Evolutionary conservation across 2,797 vertebrate genomes (phyloP), one percentile per base, ranked within the genome.

Genomic region (Acipenser ruthenus): DNA sequence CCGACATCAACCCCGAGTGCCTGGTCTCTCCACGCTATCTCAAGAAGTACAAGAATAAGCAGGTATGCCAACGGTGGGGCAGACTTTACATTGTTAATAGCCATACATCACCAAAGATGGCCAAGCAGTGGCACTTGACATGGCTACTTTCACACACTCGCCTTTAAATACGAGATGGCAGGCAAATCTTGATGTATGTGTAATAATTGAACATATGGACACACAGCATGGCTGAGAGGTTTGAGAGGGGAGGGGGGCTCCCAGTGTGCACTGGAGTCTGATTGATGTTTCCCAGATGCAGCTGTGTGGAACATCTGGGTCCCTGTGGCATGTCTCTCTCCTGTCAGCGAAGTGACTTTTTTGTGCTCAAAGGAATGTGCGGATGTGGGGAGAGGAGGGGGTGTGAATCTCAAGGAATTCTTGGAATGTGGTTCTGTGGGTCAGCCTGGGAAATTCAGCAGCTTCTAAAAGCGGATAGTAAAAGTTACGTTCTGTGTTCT

Each of bases 1-100:
- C 93, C 0, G 97, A 99, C 73, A 96, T 99, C 70, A 99, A 96
- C 72, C 93, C 97, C 0, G 97, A 99, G 71, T 98, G 96, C 63
- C 86, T 99, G 78, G 97, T 99, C 56, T 99, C 96, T 0, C 97
- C 97, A 1, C 93, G 97, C 58, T 99, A 98, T 67, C 90, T 98
- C 71, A 99, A 98, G 76, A 99, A 99, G 69, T 99, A 98, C 82
- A 99, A 96, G 85, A 98, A 92, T 82, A 99, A 98, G 81, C 96
- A 99, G 95, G 97, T 98, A 84, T 74, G 6, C 8, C 4, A 37
- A 10, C 11, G 2, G 63, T 3, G 60, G 9, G 60, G 10, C 60
- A 61, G 60, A 58, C 51, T 53, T 51, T 53, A 53, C 6, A 8
- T 9, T 12, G 51, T 53, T 7, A 12, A 9, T 53, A 12, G 51